Evolutionary conservation across 2,797 vertebrate species (phyloP), one percentile per base, ranked within the genome.

Genomic region (Betta splendens): DNA sequence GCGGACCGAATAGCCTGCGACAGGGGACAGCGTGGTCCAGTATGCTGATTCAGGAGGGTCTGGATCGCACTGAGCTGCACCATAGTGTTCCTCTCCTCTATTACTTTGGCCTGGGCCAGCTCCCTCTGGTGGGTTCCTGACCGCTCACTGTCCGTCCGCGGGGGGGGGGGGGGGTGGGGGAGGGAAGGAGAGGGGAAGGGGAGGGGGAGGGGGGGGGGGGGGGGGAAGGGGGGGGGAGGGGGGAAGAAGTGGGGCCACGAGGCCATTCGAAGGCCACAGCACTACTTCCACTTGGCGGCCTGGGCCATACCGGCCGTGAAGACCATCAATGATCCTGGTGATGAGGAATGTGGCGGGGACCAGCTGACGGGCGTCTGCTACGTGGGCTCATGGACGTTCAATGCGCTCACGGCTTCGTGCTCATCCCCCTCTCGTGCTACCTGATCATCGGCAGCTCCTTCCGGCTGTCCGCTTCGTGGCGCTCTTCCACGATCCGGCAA

Each of bases 191-290:
- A n/a, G n/a, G n/a, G n/a, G n/a, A n/a, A n/a, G n/a, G n/a, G n/a
- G n/a, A n/a, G n/a, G n/a, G n/a, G n/a, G n/a, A n/a, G n/a, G n/a
- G n/a, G n/a, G n/a, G n/a, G n/a, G n/a, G n/a, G n/a, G n/a, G n/a
- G n/a, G n/a, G n/a, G n/a, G n/a, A n/a, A n/a, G n/a, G n/a, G n/a
- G n/a, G n/a, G n/a, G n/a, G n/a, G n/a, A n/a, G n/a, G n/a, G 0
- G 98, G 98, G 20, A 97, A 95, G 82, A 99, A 99, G 82, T 99
- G 98, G 98, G 98, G 98, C 18, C 98, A 98, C 0, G 98, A 99
- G 83, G 98, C 98, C 22, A 99, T 99, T n/a, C 3, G 97, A 98
- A 65, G 97, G 97, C 47, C 94, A 97, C 92, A 99, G 98, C 85
- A 96, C 91, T 99, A 99, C 87, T 99, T 99, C 73, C 98, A 99